phyloP scores from a whole-genome alignment of 2,113 vertebrate species.

The Sander lucioperca region DNA sequence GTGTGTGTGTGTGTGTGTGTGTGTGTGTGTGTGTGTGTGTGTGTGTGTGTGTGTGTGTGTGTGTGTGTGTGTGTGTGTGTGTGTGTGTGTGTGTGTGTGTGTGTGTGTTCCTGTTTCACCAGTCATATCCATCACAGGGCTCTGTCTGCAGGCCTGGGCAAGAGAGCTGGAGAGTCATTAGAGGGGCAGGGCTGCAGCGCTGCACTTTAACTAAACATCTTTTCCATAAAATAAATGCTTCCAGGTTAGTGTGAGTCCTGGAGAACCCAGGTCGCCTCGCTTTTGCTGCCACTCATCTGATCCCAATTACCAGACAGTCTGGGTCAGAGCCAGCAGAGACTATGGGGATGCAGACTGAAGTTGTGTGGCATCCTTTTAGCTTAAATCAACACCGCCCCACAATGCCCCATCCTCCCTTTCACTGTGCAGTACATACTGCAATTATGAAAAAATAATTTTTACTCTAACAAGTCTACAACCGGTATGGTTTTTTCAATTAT shows the following conservation, averaged over 20 bases:
- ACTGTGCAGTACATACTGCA: not conserved
- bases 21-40: slow-evolving; percentile 54
- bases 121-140: slow-evolving; percentile 78
- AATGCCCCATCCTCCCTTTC: not conserved
- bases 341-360: slow-evolving; percentile 37
- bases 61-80: slow-evolving; percentile 55
- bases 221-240: slow-evolving; percentile 99
- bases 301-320: slow-evolving; percentile 90
- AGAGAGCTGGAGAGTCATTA: slow-evolving; percentile 76
- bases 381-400: slow-evolving; percentile 13
- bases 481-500: not conserved
- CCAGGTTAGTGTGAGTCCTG: slow-evolving; percentile 91
- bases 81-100: slow-evolving; percentile 49
- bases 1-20: slow-evolving; percentile 47
- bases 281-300: slow-evolving; percentile 91
- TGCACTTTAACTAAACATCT: slow-evolving; percentile 90
- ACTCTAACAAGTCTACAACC: not conserved
- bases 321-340: slow-evolving; percentile 63
- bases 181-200: slow-evolving; percentile 79
- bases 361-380: slow-evolving; percentile 39
- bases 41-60: slow-evolving; percentile 53
- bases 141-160: slow-evolving; percentile 72
- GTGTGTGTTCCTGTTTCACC: slow-evolving; percentile 68
- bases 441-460: not conserved
- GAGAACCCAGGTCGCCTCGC: slow-evolving; percentile 85